phyloP scores from a whole-genome alignment of 2,797 vertebrate species.

The Gephyroberyx darwinii region DNA sequence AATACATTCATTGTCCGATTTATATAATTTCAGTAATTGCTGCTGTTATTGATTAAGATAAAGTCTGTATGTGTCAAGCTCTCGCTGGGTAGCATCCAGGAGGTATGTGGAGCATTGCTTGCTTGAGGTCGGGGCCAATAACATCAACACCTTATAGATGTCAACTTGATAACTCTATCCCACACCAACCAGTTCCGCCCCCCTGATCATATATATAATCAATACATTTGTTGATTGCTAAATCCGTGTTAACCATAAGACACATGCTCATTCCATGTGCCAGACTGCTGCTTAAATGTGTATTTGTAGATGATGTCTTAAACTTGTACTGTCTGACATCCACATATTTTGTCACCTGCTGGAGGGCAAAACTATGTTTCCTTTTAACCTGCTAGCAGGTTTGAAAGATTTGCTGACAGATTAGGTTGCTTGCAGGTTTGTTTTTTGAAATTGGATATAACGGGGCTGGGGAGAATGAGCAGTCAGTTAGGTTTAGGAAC shows the following conservation, averaged over 20 bases:
- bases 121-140: conserved; percentile 39
- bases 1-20: conserved; percentile 57
- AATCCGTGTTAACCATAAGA: conserved; percentile 24
- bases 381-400: no score
- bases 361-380: no score
- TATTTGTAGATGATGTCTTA: background rate
- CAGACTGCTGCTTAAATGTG: background rate
- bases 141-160: conserved; percentile 44
- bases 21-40: conserved; percentile 42
- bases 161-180: conserved; percentile 51
- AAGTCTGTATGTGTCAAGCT: conserved; percentile 33
- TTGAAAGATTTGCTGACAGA: conserved; percentile 24
- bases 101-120: conserved; percentile 22
- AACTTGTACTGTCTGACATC: background rate
- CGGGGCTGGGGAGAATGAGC: conserved; percentile 6
- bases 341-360: conserved; percentile 17
- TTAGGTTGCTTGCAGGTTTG: conserved; percentile 23
- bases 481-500: conserved; percentile 24
- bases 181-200: conserved; percentile 43
- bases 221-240: conserved; percentile 25
- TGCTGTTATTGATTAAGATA: conserved; percentile 41
- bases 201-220: conserved; percentile 41
- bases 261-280: conserved; percentile 1
- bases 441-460: conserved; percentile 22
- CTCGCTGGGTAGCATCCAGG: conserved; percentile 22